Conservation (phyloP, 2,113 vertebrate genomes). For the Petaurus breviceps region DNA sequence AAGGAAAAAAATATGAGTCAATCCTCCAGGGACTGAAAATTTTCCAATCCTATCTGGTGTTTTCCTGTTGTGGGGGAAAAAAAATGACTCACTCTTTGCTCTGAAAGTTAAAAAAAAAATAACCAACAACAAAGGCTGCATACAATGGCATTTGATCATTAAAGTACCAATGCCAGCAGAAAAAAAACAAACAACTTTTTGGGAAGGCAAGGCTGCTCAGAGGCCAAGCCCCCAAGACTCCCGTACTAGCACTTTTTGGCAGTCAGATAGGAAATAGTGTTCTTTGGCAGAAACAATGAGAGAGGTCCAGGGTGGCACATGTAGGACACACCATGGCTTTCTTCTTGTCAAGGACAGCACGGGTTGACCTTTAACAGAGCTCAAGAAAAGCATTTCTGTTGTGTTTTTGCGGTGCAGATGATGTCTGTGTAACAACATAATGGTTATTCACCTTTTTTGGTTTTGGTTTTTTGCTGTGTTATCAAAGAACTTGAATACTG, state of each 20-base stretch:
- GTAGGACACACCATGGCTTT: conserved; percentile 61
- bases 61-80: conserved; percentile 50
- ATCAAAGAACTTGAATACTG: conserved; percentile 94
- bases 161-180: conserved; percentile 73
- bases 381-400: conserved; percentile 87
- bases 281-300: conserved; percentile 77
- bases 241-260: conserved; percentile 69
- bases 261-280: conserved; percentile 62
- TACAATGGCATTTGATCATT: conserved; percentile 79
- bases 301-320: conserved; percentile 58
- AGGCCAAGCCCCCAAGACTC: conserved; percentile 61
- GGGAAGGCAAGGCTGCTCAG: conserved; percentile 71
- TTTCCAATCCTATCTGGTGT: conserved; percentile 76
- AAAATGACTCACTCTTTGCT: conserved; percentile 82
- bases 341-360: conserved; percentile 66
- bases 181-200: conserved; percentile 26
- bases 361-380: conserved; percentile 80
- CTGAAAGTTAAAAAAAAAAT: conserved; percentile 67
- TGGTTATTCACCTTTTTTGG: conserved; percentile 85
- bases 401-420: conserved; percentile 90
- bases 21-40: conserved; percentile 64
- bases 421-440: conserved; percentile 89
- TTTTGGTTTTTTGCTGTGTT: conserved; percentile 90
- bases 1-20: conserved; percentile 54
- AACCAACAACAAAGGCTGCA: conserved; percentile 45